Conservation (phyloP, 1,140 invertebrate genomes). For the Papilio glaucus region DNA sequence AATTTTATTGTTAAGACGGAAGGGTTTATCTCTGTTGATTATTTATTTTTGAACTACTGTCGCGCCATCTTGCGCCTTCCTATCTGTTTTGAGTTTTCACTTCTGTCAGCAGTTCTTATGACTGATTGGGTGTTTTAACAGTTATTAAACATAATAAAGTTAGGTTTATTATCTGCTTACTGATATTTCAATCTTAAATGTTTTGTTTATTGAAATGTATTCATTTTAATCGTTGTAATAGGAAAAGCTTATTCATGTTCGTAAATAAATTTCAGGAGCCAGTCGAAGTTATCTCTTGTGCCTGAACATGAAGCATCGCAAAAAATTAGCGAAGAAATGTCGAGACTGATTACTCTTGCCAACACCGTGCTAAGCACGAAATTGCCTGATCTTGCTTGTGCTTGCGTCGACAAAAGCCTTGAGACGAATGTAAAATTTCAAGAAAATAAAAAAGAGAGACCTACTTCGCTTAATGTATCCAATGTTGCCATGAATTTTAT, state of each 20-base stretch:
- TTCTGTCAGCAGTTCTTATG: no score
- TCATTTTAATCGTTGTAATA: no score
- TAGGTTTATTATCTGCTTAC: no score
- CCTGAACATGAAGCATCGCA: constrained; percentile 63
- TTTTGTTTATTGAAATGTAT: background rate
- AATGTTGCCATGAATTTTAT: constrained; percentile 49
- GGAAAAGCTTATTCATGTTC: background rate
- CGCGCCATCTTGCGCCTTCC: no score
- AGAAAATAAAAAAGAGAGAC: constrained; percentile 47
- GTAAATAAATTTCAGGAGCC: constrained; percentile 61
- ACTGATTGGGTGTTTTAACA: no score
- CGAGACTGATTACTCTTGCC: constrained; percentile 77
- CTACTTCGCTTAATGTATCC: constrained; percentile 41
- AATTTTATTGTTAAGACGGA: no score
- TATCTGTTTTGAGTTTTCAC: no score
- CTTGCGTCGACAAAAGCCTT: constrained; percentile 49
- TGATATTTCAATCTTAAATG: background rate
- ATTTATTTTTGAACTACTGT: no score
- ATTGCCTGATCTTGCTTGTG: constrained; percentile 69
- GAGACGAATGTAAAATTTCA: constrained; percentile 44
- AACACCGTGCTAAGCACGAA: constrained; percentile 77
- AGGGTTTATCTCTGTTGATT: no score
- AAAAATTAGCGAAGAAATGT: constrained; percentile 74
- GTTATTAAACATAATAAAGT: no score
- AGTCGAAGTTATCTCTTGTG: constrained; percentile 64